phyloP scores from a whole-genome alignment of 2,888 invertebrate species.

The Cephus runcator region DNA sequence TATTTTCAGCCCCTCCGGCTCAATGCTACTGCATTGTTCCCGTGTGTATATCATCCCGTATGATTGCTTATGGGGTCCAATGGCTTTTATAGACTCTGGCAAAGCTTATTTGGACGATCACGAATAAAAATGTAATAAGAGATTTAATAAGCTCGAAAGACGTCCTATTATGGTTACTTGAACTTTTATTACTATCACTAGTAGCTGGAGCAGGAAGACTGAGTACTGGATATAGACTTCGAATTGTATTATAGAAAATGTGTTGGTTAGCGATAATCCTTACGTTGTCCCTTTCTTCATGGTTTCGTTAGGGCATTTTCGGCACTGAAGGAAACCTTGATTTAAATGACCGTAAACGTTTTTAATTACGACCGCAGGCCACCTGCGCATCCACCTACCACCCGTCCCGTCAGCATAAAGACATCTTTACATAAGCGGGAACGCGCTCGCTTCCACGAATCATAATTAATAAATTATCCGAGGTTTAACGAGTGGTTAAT shows the following conservation, averaged over 20 bases:
- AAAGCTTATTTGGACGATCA: too few relatives aligned
- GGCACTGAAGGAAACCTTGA: background rate
- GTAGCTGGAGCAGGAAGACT: background rate
- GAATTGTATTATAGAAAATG: background rate
- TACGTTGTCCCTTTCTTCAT: background rate
- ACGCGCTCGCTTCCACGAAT: conserved; percentile 12
- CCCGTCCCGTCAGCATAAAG: conserved; percentile 18
- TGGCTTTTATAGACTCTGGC: background rate
- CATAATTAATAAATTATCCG: conserved; percentile 41
- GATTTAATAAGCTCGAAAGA: background rate
- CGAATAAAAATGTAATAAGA: background rate
- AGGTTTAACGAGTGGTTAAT: conserved; percentile 39
- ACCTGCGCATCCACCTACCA: conserved; percentile 3
- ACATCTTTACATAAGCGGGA: background rate
- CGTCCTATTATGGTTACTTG: background rate
- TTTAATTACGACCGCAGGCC: conserved; percentile 23
- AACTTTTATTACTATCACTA: background rate
- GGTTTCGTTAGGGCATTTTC: background rate
- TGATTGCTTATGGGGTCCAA: background rate
- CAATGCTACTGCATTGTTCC: background rate
- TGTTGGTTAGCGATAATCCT: background rate
- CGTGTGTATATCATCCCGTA: background rate
- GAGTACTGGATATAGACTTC: background rate
- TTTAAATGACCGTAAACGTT: conserved; percentile 12
- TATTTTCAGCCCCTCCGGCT: background rate